A percentile compares a stretch with the other conserved stretches of the same genome.
phyloP scores from a whole-genome alignment of 2,888 invertebrate genomes.

The Drosophila differens region DNA sequence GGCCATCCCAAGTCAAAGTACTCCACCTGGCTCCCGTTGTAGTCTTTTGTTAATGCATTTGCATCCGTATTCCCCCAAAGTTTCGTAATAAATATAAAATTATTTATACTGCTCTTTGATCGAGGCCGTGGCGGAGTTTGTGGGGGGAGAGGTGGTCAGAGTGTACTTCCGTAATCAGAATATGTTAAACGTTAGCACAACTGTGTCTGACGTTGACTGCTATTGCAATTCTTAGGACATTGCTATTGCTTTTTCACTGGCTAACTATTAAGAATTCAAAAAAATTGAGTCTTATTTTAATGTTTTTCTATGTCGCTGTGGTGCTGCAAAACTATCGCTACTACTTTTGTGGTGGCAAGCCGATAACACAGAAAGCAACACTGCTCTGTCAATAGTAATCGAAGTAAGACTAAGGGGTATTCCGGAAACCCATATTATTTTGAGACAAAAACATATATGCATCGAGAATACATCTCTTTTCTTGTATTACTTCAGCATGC shows the following conservation, averaged over 20 bases:
- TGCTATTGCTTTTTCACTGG: constrained; percentile 27
- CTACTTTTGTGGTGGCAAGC: constrained; percentile 36
- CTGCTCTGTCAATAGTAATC: constrained; percentile 1
- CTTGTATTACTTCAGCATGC: neutral
- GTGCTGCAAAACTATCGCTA: constrained; percentile 54
- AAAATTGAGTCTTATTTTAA: constrained; percentile 44
- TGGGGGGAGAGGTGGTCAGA: neutral
- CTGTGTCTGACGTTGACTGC: neutral
- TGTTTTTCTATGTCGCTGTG: constrained; percentile 60
- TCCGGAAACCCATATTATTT: constrained; percentile 1
- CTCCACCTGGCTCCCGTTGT: constrained; percentile 11
- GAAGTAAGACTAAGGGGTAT: neutral
- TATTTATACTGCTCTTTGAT: constrained; percentile 54
- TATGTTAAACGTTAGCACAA: constrained; percentile 7
- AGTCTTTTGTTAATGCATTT: constrained; percentile 34
- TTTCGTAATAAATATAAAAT: constrained; percentile 60
- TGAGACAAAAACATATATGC: neutral
- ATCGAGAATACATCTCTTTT: neutral
- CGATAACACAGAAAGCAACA: constrained; percentile 27
- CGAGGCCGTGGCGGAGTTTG: constrained; percentile 23
- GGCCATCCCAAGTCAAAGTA: constrained; percentile 53
- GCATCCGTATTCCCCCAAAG: constrained; percentile 25
- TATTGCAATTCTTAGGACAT: constrained; percentile 11
- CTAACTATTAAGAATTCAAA: constrained; percentile 38
- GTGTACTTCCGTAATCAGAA: constrained; percentile 7